A percentile compares a stretch with the other conserved stretches of the same genome.
phyloP scores from a whole-genome alignment of 2,113 vertebrate genomes.

The Smithornis capensis region DNA sequence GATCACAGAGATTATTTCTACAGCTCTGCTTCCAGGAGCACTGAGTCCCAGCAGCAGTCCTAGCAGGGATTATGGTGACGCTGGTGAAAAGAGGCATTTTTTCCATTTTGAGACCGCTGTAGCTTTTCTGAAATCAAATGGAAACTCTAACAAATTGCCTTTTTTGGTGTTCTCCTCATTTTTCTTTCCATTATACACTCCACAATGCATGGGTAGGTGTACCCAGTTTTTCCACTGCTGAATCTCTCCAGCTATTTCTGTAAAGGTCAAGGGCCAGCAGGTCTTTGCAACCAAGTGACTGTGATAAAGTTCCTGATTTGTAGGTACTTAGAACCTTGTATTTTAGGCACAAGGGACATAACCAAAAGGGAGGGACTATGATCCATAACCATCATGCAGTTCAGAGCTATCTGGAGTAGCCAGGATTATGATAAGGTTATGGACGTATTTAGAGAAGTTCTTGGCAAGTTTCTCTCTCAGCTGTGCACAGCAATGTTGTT shows the following conservation, averaged over 20 bases:
- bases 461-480: neutral
- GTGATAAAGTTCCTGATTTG: neutral
- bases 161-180: neutral
- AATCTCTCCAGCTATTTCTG: neutral
- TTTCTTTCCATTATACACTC: neutral
- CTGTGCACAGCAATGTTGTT: neutral
- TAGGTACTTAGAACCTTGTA: neutral
- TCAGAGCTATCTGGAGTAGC: neutral
- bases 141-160: neutral
- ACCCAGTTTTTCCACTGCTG: neutral
- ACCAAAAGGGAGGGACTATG: neutral
- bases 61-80: neutral
- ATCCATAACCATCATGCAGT: neutral
- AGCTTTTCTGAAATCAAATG: neutral
- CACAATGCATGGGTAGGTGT: neutral
- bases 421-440: neutral
- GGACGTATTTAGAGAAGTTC: neutral
- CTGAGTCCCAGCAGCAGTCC: neutral
- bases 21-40: neutral
- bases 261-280: neutral
- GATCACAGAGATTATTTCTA: neutral
- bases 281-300: neutral
- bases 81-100: neutral
- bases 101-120: neutral
- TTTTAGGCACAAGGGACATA: neutral